phyloP scores from a whole-genome alignment of 2,113 vertebrate genomes.

The Poeciliopsis occidentalis region DNA sequence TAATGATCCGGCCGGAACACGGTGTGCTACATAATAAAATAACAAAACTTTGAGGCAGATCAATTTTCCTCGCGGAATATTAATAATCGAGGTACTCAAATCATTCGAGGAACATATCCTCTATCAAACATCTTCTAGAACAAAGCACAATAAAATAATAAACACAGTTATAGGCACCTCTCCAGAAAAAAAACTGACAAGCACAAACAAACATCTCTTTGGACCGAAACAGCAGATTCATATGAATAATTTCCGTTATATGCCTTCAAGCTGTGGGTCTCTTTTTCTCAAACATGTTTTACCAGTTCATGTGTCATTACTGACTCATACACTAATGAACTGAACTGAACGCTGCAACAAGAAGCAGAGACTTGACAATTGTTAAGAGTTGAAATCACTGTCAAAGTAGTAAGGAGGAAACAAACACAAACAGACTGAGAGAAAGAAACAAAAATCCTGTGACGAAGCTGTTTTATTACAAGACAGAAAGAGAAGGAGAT shows the following conservation, averaged over 20 bases:
- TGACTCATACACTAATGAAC: neutral
- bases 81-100: no score
- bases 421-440: constrained; percentile 8
- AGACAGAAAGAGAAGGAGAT: neutral
- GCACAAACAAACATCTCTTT: neutral
- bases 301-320: neutral
- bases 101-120: no score
- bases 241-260: neutral
- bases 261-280: neutral
- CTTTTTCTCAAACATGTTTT: neutral
- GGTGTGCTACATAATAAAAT: no score
- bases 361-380: neutral
- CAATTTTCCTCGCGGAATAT: no score
- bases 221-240: neutral
- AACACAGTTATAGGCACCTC: neutral
- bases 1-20: no score
- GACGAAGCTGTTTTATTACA: constrained; percentile 11
- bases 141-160: neutral
- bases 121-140: neutral
- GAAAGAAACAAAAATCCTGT: constrained; percentile 12
- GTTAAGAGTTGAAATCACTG: neutral
- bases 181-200: neutral
- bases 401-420: neutral
- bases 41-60: no score
- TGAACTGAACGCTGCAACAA: neutral